These are phyloP conservation scores for Peromyscus polionotus DNA, from an alignment of 2,113 vertebrate species.

Conservation along the genomic window DNA sequence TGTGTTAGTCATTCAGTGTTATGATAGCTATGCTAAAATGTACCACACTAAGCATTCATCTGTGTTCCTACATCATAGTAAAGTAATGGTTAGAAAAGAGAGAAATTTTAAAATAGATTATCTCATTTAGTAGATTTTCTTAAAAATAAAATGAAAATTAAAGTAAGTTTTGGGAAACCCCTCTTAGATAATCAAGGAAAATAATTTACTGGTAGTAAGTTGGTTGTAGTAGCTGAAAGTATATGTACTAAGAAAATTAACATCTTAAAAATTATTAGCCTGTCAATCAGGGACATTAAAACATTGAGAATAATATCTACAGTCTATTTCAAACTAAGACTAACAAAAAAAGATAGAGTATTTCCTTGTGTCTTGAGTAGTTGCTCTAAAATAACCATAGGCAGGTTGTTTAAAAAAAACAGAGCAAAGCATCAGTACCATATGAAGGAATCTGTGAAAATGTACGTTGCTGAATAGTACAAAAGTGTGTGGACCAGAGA, in stretches of 20 bases:
- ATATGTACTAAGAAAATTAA: background rate
- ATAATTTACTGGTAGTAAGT: background rate
- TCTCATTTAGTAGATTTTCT: background rate
- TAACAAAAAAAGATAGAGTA: background rate
- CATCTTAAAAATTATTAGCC: background rate
- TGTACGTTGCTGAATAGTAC: background rate
- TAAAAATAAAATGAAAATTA: conserved; percentile 13
- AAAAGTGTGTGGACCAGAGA: background rate
- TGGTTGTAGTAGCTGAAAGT: background rate
- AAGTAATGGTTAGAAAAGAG: conserved; percentile 3
- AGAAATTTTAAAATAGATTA: background rate
- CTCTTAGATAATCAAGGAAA: background rate
- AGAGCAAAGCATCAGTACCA: background rate
- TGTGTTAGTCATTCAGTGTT: background rate
- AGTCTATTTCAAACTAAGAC: background rate
- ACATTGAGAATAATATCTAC: background rate
- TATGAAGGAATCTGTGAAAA: background rate
- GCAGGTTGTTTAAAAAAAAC: background rate
- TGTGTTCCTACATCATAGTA: background rate
- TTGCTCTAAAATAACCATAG: background rate
- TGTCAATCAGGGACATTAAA: background rate
- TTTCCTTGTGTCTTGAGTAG: background rate
- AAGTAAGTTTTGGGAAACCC: background rate
- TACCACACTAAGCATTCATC: background rate
- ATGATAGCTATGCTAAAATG: background rate